These are phyloP conservation scores for Drosophila seclusa DNA, from an alignment of 2,888 invertebrate species.

Conservation along the genomic window DNA sequence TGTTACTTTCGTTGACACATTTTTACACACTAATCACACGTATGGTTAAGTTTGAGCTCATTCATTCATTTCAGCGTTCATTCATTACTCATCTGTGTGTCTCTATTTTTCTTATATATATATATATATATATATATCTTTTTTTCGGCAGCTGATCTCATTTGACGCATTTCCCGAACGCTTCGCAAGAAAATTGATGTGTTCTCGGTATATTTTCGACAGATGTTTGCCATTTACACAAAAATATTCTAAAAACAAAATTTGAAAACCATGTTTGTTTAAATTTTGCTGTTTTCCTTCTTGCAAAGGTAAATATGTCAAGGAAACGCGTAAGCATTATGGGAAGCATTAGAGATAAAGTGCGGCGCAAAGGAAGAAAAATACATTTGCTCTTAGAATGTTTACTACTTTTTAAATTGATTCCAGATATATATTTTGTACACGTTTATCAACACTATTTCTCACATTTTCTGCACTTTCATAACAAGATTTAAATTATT, in stretches of 20 bases:
- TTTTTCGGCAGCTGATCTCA: conserved; percentile 67
- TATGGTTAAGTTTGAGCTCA: conserved; percentile 42
- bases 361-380: neutral
- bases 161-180: conserved; percentile 46
- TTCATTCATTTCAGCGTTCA: conserved; percentile 36
- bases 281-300: conserved; percentile 14
- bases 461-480: neutral
- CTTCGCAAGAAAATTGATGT: conserved; percentile 41
- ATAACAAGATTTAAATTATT: neutral
- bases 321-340: conserved; percentile 56
- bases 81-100: conserved; percentile 35
- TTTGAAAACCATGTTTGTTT: conserved; percentile 26
- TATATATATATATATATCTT: conserved; percentile 29
- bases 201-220: conserved; percentile 58
- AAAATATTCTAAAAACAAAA: conserved; percentile 23
- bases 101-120: conserved; percentile 15
- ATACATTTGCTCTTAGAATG: neutral
- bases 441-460: neutral
- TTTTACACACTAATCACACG: conserved; percentile 57
- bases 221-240: conserved; percentile 67
- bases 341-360: conserved; percentile 3
- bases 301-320: conserved; percentile 68
- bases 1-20: conserved; percentile 77
- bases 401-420: neutral
- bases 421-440: too few species aligned